Evolutionary conservation across 2,113 vertebrate genomes (phyloP), one percentile per base, ranked within the genome.

Genomic region (Xenus cinereus): DNA sequence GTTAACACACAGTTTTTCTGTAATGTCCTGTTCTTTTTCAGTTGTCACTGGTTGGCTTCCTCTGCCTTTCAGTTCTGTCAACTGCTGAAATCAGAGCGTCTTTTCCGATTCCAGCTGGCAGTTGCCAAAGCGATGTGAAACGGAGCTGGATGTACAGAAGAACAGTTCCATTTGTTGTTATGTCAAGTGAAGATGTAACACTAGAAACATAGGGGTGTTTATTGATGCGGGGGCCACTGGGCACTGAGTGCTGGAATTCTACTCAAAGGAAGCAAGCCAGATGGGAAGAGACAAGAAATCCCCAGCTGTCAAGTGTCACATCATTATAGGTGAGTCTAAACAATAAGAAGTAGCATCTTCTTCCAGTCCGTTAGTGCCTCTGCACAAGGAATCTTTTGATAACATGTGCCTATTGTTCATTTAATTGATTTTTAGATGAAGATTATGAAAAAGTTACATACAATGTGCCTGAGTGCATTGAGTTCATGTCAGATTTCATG

Each of bases 61-160:
- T 95, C 54, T 60, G 41, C 1, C 2, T 75, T 57, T 82, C 59
- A 46, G 66, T 75, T 85, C 89, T 95, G 85, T 93, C 88, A 80
- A 23, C 51, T 84, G 21, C 3, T 90, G 90, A 94, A 96, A 87
- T 81, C 60, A 75, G 59, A 83, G 35, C 4, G 4, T 87, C 62
- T 92, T 68, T 84, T 91, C 75, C 51, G 83, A 35, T 94, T 95
- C 92, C 86, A 94, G 60, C 83, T 92, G 92, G 80, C 80, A 87
- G 56, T 81, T 93, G 79, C 88, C 62, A 78, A 88, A 94, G 77
- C 57, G 87, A 12, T 26, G 35, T 89, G 90, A 95, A 95, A 95
- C 60, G 75, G 66, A 90, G 62, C 54, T 75, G 73, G 48, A 45
- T 87, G 86, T 66, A 60, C 30, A 64, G 79, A 89, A 86, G 77